A percentile compares a stretch with the other conserved stretches of the same genome.
Conservation (phyloP, 2,888 invertebrate genomes). For the Phania funesta region DNA sequence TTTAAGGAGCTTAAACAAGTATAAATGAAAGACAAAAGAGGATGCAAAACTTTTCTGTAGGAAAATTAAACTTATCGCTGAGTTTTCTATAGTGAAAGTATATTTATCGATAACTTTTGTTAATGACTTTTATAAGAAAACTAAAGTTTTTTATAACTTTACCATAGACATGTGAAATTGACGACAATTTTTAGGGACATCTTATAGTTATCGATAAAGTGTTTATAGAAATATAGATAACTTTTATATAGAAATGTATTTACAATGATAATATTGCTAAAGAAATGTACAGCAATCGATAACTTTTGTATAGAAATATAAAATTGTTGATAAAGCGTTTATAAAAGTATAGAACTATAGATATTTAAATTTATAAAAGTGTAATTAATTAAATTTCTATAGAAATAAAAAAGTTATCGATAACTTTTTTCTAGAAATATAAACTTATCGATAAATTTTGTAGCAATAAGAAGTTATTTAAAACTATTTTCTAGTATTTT, state of each 20-base stretch:
- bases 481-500: not conserved
- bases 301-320: not conserved
- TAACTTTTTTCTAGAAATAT: not conserved
- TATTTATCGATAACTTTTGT: not conserved
- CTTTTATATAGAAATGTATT: not conserved
- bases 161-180: not conserved
- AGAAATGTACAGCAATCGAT: not conserved
- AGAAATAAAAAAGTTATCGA: not conserved
- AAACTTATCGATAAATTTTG: not conserved
- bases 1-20: constrained; percentile 16
- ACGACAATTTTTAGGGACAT: not conserved
- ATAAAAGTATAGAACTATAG: not conserved
- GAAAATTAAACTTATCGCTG: not conserved
- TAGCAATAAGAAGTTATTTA: not conserved
- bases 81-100: not conserved
- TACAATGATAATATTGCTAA: not conserved
- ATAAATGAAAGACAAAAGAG: not conserved
- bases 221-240: not conserved
- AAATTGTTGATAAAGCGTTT: not conserved
- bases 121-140: too few relatives aligned
- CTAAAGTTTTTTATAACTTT: not conserved
- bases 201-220: not conserved
- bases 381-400: too few relatives aligned
- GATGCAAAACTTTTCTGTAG: not conserved
- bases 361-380: not conserved